These are phyloP conservation scores for Felis chaus DNA, from an alignment of 2,113 vertebrate genomes.

Conservation along the genomic window DNA sequence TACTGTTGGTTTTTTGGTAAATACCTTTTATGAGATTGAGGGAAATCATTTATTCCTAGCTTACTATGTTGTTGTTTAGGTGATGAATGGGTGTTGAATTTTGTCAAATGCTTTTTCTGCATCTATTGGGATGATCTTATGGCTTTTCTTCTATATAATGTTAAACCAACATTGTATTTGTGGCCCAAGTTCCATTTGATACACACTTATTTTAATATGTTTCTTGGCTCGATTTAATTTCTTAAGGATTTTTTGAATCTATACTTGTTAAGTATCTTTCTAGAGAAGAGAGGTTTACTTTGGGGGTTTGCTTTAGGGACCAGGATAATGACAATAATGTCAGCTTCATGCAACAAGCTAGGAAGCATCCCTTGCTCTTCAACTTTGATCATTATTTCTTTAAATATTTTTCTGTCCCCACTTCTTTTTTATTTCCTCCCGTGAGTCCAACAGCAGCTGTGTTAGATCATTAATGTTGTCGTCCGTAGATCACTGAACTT, in stretches of 20 bases:
- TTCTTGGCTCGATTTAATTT: background rate
- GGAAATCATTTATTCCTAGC: background rate
- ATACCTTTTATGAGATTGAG: background rate
- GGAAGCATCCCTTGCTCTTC: background rate
- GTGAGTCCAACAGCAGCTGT: background rate
- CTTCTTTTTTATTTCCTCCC: background rate
- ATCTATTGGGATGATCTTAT: background rate
- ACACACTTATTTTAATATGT: background rate
- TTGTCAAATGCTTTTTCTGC: background rate
- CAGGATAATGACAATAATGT: background rate
- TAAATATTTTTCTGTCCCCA: background rate
- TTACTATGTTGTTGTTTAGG: background rate
- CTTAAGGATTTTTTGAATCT: background rate
- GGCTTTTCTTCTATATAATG: background rate
- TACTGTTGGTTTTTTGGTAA: background rate
- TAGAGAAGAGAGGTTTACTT: background rate
- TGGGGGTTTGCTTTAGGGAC: background rate
- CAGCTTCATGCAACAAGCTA: background rate
- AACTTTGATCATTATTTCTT: background rate
- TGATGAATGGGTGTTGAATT: background rate
- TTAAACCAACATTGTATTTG: background rate
- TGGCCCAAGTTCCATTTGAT: background rate
- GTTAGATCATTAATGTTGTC: background rate
- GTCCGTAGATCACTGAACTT: background rate
- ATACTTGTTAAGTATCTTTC: background rate